These are phyloP conservation scores for Drosophila birchii DNA, from an alignment of 2,888 invertebrate species.

Conservation along the genomic window DNA sequence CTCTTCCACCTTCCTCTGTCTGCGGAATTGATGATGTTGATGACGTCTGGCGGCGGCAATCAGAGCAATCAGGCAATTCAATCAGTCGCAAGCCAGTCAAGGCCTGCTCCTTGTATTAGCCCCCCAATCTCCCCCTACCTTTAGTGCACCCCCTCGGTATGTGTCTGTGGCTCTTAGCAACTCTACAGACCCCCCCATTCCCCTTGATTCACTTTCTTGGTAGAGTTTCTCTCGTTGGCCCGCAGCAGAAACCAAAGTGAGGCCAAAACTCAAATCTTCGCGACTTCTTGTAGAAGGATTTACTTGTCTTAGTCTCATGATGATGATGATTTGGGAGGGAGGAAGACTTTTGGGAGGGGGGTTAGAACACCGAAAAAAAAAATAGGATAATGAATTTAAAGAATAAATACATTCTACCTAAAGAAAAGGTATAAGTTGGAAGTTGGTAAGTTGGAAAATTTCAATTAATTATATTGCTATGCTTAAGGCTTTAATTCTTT, in stretches of 20 bases:
- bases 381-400: neutral
- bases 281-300: slow-evolving; percentile 50
- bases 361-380: neutral
- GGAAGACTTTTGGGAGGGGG: neutral
- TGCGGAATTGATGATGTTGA: slow-evolving; percentile 53
- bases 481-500: neutral
- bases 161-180: neutral
- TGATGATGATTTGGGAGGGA: slow-evolving; percentile 4
- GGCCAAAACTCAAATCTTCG: slow-evolving; percentile 31
- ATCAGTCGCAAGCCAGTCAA: slow-evolving; percentile 56
- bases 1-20: slow-evolving; percentile 21
- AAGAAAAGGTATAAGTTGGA: too few species aligned
- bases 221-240: slow-evolving; percentile 20
- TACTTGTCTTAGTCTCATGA: slow-evolving; percentile 23
- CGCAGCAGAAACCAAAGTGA: slow-evolving; percentile 32
- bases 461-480: too few species aligned
- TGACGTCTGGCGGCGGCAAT: slow-evolving; percentile 67
- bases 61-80: slow-evolving; percentile 76
- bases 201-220: slow-evolving; percentile 1
- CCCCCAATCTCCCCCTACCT: neutral
- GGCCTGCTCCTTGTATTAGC: slow-evolving; percentile 20
- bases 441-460: too few species aligned
- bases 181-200: neutral
- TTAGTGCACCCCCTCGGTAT: neutral
- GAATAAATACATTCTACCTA: neutral